Conservation (phyloP, 1,140 invertebrate genomes). For the Atopsyche davidsoni region DNA sequence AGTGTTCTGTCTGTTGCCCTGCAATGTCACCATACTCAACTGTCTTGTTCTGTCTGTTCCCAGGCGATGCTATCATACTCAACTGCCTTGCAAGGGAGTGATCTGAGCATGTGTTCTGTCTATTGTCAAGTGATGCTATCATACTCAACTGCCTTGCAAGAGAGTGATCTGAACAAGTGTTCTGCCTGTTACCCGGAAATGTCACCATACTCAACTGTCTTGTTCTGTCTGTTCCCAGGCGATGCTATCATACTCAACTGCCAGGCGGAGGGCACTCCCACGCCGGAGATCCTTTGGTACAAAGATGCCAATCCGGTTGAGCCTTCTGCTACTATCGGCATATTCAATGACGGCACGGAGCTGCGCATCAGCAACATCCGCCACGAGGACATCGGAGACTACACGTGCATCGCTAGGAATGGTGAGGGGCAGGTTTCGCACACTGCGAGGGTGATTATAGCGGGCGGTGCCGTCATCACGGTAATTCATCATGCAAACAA, state of each 20-base stretch:
- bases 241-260: constrained; percentile 93
- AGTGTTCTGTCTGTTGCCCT: too few relatives aligned
- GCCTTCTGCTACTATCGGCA: constrained; percentile 75
- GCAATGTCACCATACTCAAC: too few relatives aligned
- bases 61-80: constrained; percentile 87
- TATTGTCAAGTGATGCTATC: constrained; percentile 73
- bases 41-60: constrained; percentile 15
- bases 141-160: too few relatives aligned
- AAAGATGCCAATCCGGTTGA: constrained; percentile 86
- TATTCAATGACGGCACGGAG: constrained; percentile 87
- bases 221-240: constrained; percentile 47
- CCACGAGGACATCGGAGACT: constrained; percentile 90
- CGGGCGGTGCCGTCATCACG: constrained; percentile 77
- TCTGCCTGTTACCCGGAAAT: too few relatives aligned
- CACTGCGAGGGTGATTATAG: constrained; percentile 89
- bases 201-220: too few relatives aligned
- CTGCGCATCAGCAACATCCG: constrained; percentile 84
- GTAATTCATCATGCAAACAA: constrained; percentile 38
- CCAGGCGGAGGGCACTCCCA: constrained; percentile 87
- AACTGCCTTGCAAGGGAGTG: constrained; percentile 93
- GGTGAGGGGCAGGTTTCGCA: constrained; percentile 91
- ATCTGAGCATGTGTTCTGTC: too few relatives aligned
- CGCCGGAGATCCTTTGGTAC: constrained; percentile 87
- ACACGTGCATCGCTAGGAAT: constrained; percentile 90
- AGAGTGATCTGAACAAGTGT: too few relatives aligned